These are phyloP conservation scores for Chymomyza procnemis DNA, from an alignment of 2,888 invertebrate species.

Conservation along the genomic window DNA sequence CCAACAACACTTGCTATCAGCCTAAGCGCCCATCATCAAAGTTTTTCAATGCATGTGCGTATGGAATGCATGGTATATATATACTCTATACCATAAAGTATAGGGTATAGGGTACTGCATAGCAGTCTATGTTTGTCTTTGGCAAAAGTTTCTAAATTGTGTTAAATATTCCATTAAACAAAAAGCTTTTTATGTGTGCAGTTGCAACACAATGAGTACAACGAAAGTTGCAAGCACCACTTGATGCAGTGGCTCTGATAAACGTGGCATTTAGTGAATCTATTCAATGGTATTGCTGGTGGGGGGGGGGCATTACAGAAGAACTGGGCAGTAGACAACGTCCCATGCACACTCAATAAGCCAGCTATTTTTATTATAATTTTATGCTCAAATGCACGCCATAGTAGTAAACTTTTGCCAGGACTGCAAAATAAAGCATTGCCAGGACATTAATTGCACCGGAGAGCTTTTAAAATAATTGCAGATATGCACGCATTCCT, in stretches of 20 bases:
- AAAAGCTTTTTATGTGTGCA: conserved; percentile 50
- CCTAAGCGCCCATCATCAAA: neutral
- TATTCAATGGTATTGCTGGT: neutral
- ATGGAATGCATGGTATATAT: no score
- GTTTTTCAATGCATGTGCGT: conserved; percentile 7
- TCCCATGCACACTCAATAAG: conserved; percentile 36
- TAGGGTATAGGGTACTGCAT: conserved; percentile 21
- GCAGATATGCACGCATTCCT: conserved; percentile 27
- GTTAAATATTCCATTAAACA: conserved; percentile 74
- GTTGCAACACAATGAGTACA: conserved; percentile 33
- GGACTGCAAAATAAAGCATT: neutral
- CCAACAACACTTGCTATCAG: neutral
- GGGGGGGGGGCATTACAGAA: no score
- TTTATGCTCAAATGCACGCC: conserved; percentile 60
- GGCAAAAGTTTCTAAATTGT: conserved; percentile 54
- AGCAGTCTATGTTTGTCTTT: neutral
- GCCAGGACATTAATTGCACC: conserved; percentile 47
- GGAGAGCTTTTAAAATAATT: conserved; percentile 64
- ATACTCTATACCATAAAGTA: no score
- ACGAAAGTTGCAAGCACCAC: conserved; percentile 2
- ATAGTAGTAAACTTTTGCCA: neutral
- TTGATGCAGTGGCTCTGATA: conserved; percentile 35
- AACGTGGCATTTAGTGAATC: neutral
- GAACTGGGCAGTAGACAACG: neutral
- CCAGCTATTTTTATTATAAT: conserved; percentile 64